Evolutionary conservation across 1,140 invertebrate genomes (phyloP).

Genomic region (Leptinotarsa undecemlineata): DNA sequence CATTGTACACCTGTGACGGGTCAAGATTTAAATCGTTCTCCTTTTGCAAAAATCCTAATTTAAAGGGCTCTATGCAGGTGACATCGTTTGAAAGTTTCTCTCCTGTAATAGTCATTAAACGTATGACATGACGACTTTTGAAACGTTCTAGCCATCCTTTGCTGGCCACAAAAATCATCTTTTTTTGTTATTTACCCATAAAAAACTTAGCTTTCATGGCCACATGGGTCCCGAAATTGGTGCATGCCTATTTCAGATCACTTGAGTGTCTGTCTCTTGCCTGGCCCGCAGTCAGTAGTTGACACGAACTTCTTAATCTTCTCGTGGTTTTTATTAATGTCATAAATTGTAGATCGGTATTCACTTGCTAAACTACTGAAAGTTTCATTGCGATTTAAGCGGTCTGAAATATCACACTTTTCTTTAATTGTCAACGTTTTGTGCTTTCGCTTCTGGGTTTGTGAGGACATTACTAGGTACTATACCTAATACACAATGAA

Average conservation of each 20-base stretch:
- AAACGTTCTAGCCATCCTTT: constrained; percentile 31
- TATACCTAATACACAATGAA: no score
- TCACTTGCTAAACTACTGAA: constrained; percentile 35
- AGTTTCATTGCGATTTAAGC: constrained; percentile 30
- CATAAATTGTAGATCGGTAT: constrained; percentile 50
- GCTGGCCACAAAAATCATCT: constrained; percentile 53
- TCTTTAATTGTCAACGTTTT: no score
- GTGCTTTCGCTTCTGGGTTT: constrained; percentile 41
- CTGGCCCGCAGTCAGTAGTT: constrained; percentile 46
- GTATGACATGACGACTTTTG: constrained; percentile 24
- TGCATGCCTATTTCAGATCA: constrained; percentile 46
- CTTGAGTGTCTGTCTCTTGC: constrained; percentile 49
- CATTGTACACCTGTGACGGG: constrained; percentile 53
- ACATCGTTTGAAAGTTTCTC: constrained; percentile 31
- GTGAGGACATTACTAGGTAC: constrained; percentile 22
- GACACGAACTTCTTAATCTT: constrained; percentile 47
- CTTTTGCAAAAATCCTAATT: constrained; percentile 34
- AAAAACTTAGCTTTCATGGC: constrained; percentile 50
- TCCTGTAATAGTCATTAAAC: constrained; percentile 31
- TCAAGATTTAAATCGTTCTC: constrained; percentile 47
- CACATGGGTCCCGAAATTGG: constrained; percentile 49
- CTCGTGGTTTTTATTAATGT: constrained; percentile 45
- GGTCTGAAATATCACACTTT: no score
- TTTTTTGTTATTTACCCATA: constrained; percentile 51
- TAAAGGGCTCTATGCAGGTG: constrained; percentile 33